Evolutionary conservation across 2,888 invertebrate genomes (phyloP).

Genomic region (Ischnura elegans): DNA sequence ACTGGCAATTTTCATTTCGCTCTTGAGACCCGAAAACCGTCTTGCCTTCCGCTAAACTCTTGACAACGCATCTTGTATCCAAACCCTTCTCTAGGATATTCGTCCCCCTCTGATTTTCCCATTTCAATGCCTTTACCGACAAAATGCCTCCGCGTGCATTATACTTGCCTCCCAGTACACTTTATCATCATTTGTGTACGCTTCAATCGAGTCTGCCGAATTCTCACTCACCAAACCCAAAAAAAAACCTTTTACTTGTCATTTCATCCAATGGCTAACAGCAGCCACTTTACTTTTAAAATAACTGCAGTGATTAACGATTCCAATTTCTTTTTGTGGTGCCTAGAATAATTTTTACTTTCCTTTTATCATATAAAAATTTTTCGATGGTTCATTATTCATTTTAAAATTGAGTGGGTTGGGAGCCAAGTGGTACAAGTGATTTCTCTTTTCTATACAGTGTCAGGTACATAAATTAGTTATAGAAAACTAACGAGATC

Average conservation of each 20-base stretch:
- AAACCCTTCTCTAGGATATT: conserved; percentile 33
- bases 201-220: background rate
- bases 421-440: too few relatives aligned
- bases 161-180: background rate
- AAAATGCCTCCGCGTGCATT: background rate
- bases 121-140: background rate
- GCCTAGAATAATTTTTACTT: too few relatives aligned
- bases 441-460: too few relatives aligned
- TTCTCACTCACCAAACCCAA: background rate
- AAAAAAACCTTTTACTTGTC: background rate
- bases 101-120: background rate
- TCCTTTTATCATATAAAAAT: too few relatives aligned
- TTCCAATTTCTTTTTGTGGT: too few relatives aligned
- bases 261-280: too few relatives aligned
- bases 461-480: too few relatives aligned
- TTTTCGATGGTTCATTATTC: too few relatives aligned
- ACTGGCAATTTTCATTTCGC: conserved; percentile 50
- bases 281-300: too few relatives aligned
- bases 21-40: background rate
- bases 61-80: conserved; percentile 63
- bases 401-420: too few relatives aligned
- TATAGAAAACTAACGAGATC: too few relatives aligned
- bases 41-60: background rate
- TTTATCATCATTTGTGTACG: background rate
- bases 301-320: too few relatives aligned